Evolutionary conservation across 2,888 invertebrate genomes (phyloP), one percentile per base, ranked within the genome.

Genomic region (Chymomyza caudatula): DNA sequence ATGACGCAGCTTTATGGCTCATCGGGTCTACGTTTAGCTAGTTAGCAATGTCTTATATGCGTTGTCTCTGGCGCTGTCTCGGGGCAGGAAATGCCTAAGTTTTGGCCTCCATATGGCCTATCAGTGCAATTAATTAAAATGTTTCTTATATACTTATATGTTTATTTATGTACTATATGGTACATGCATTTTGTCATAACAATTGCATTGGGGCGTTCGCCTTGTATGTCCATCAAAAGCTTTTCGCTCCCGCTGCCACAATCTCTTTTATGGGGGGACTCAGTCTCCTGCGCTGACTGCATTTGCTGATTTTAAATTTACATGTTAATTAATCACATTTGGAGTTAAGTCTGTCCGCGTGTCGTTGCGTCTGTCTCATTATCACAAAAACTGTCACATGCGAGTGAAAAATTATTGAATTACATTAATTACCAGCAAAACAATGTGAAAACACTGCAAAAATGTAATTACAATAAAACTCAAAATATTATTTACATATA

Each of bases 381-480:
- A 86, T 86, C 80, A 66, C 65, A 29, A 56, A 73, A 85, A 82
- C 55, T 85, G 80, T 81, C 86, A 73, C 85, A 73, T 63, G 64
- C 49, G 51, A 67, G 54, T 57, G 67, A 54, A 58, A 81, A 86
- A 86, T 81, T 85, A 81, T 81, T 86, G 69, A 72, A 76, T 73
- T 63, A 52, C 69, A 73, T 81, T 73, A 70, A 68, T 79, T 73
- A 65, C 19, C 51, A 20, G 20, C 51, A 51, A 51, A 51, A 74
- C 49, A 63, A 56, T 51, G 58, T 67, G 47, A 62, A 63, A 68
- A 57, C 63, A 42, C 43, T 60, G 49, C 2, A 29, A 63, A 25
- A 70, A 52, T 69, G 52, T 37, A 58, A 76, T 56, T 66, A 25
- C 44, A 52, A 64, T 19, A 52, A 64, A 44, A 49, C 11, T 37